Evolutionary conservation across 2,797 vertebrate species (phyloP), one percentile per base, ranked within the genome.

Genomic region (Melanotaenia maccullochi): DNA sequence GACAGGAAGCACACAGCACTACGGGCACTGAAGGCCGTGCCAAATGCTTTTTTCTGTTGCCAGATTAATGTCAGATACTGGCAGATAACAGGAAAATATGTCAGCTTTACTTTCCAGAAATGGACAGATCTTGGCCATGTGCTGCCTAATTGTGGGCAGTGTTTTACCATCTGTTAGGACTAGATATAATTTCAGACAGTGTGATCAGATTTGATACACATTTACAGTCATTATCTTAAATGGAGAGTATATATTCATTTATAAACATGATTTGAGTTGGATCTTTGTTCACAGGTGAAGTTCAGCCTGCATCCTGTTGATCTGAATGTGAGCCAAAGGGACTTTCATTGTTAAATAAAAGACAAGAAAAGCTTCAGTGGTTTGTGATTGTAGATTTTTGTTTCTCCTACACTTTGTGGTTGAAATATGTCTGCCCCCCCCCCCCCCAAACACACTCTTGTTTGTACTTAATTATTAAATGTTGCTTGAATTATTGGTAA

Each of bases 31-130:
- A 60, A 64, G 49, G 28, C 87, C n/a, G 68, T 85, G 89, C 92
- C 93, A 93, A 94, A 86, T 85, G 78, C 68, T 71, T 87, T 90
- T 87, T 86, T 89, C 81, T 86, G 32, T 84, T 91, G 90, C 91
- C 93, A 95, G 91, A 91, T 90, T 91, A 89, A 91, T 93, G 93
- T 93, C 91, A 94, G 84, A 93, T 91, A 90, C 90, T 95, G 94
- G 92, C 93, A 93, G 92, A 91, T 92, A 92, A 92, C 79, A 90
- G 82, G 76, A 81, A 93, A 94, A 94, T 92, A 94, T 94, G 93
- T 93, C 93, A 92, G 90, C 88, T 92, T 92, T 93, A 93, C 90
- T 94, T 92, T 93, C 92, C 92, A 93, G 90, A 93, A 91, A 92
- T 86, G 90, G 90, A 92, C 85, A 90, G 92, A 93, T 94, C 91